These are phyloP conservation scores for Poecilia wingei DNA, from an alignment of 2,797 vertebrate genomes.

Conservation along the genomic window DNA sequence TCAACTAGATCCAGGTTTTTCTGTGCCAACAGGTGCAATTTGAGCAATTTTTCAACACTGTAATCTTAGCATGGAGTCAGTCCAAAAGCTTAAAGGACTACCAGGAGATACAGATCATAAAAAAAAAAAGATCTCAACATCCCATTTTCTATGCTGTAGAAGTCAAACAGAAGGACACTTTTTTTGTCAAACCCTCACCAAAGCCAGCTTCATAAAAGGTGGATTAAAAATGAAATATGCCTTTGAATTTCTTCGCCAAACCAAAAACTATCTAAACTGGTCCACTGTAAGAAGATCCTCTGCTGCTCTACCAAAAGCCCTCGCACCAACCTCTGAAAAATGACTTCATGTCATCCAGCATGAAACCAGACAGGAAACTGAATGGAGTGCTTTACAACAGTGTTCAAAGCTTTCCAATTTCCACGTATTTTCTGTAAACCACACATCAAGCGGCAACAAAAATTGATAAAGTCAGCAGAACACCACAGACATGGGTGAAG, in stretches of 20 bases:
- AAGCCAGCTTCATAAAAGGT: not conserved
- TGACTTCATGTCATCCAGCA: not conserved
- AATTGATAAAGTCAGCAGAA: not conserved
- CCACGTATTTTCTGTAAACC: not conserved
- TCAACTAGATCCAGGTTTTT: not conserved
- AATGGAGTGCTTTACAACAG: not conserved
- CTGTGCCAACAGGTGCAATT: constrained; percentile 1
- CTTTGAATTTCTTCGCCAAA: not conserved
- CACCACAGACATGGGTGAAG: too few relatives aligned
- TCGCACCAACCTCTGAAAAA: not conserved
- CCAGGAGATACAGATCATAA: not conserved
- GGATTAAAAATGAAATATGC: too few relatives aligned
- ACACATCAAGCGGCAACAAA: not conserved
- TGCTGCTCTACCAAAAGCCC: not conserved
- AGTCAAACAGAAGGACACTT: not conserved
- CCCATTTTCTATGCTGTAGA: not conserved
- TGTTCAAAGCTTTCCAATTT: not conserved
- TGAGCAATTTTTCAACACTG: not conserved
- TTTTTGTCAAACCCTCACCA: not conserved
- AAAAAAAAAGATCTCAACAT: not conserved
- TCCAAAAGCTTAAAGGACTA: not conserved
- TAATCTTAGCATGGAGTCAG: not conserved
- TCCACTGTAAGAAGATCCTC: not conserved
- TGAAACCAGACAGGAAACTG: not conserved
- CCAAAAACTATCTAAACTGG: not conserved